phyloP scores from a whole-genome alignment of 2,888 invertebrate genomes.

The Balanococcus diminutus region DNA sequence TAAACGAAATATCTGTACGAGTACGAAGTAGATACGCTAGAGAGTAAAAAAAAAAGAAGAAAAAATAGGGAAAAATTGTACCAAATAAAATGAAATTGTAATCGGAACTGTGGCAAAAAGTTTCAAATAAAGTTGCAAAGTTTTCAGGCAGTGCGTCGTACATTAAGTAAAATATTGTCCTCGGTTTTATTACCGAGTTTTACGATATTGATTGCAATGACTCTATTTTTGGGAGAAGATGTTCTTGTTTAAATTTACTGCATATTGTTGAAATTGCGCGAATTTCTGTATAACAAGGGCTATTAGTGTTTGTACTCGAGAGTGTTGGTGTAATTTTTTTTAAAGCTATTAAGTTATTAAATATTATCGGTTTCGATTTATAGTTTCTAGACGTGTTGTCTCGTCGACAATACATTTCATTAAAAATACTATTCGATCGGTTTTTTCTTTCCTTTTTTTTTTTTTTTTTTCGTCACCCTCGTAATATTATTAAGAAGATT shows the following conservation, averaged over 20 bases:
- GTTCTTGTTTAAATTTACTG: conserved; percentile 28
- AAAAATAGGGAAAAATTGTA: conserved; percentile 23
- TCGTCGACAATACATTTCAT: not conserved
- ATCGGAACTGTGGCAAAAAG: conserved; percentile 42
- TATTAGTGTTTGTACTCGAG: not conserved
- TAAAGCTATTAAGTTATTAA: conserved; percentile 23
- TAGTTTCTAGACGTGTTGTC: conserved; percentile 11
- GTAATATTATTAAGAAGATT: not conserved
- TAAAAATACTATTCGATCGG: not conserved
- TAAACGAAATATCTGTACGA: not conserved
- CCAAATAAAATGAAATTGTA: conserved; percentile 40
- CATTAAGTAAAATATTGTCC: conserved; percentile 42
- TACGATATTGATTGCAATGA: conserved; percentile 43
- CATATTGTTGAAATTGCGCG: conserved; percentile 23
- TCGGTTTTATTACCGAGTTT: conserved; percentile 40
- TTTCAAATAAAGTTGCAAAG: conserved; percentile 33
- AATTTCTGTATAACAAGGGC: not conserved
- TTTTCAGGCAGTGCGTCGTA: conserved; percentile 27
- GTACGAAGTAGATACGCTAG: not conserved
- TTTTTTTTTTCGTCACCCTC: not conserved
- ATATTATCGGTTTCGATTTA: conserved; percentile 33
- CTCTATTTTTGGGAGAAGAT: conserved; percentile 10
- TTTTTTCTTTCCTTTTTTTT: not conserved
- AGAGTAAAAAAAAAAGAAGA: not conserved
- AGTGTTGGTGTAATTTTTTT: conserved; percentile 23